Evolutionary conservation across 2,113 vertebrate species (phyloP).

Genomic region (Prinia subflava): DNA sequence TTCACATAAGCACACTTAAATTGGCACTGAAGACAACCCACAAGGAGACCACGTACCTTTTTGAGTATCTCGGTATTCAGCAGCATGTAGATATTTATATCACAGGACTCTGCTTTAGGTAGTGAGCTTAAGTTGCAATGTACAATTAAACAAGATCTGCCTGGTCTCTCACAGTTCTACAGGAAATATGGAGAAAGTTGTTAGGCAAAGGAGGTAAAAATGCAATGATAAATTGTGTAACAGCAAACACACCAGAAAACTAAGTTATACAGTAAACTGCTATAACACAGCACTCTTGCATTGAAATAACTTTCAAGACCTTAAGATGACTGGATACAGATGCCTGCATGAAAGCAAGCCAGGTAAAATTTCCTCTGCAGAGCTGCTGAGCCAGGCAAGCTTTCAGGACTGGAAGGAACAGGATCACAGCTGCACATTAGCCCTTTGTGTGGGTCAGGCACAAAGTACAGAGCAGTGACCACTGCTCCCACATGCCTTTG

Average conservation of each 20-base stretch:
- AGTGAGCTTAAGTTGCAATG: constrained; percentile 85
- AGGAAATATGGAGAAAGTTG: background rate
- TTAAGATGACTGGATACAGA: background rate
- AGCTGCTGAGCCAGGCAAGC: background rate
- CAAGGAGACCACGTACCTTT: constrained; percentile 74
- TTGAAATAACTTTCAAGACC: background rate
- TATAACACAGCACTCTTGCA: background rate
- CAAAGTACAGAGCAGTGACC: background rate
- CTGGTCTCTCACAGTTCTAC: constrained; percentile 92
- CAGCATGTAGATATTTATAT: constrained; percentile 85
- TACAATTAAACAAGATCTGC: constrained; percentile 83
- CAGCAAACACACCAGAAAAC: background rate
- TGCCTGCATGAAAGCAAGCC: background rate
- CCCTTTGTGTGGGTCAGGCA: background rate
- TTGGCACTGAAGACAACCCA: background rate
- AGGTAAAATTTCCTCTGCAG: background rate
- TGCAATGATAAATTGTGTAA: background rate
- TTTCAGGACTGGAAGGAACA: background rate
- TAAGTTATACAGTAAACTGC: background rate
- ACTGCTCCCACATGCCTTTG: too few relatives aligned
- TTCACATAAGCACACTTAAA: background rate
- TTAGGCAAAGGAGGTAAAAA: background rate
- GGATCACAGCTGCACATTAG: background rate
- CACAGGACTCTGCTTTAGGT: constrained; percentile 86
- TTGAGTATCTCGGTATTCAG: constrained; percentile 96